Base-by-base conservation (phyloP, 2,113 vertebrate genomes). In the Mustela nigripes region DNA sequence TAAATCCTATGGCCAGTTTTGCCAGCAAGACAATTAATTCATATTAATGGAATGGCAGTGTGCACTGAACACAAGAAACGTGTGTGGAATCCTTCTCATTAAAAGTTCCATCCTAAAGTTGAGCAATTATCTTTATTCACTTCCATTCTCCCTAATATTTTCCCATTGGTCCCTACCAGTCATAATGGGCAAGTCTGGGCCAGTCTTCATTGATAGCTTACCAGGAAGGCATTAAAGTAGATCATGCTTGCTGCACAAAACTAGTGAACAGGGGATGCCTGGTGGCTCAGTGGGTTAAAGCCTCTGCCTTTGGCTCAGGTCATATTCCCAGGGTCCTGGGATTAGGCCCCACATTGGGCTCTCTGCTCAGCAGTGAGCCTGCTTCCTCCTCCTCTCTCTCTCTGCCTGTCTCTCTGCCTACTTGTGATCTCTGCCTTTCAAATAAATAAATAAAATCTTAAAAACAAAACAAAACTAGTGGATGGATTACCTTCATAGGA, bases 61-160 rank as follows among this genome's bases (percentile, higher is more conserved):
- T 88, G 36, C 4, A 9, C 81, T 62, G 74, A 74, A 50, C 31
- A 36, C 26, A 36, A 42, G 14, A 79, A 93, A 80, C 58, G 11
- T 80, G n/a, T 89, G 24, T 69, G 76, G 56, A 83, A 87, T 21
- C 1, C 65, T 53, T 71, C 69, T 78, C 86, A 73, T 15, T 91
- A 60, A 50, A 85, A 83, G n/a, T 45, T 96, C 74, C 73, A 45
- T 71, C 65, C 56, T 69, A 80, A 94, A 78, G 91, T 60, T 83
- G 39, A 88, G n/a, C 14, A 16, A 39, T 90, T 82, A 26, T 94
- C 67, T 78, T 63, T 36, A 28, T 71, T 76, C 28, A 42, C 85
- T 93, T 69, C 63, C 24, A 69, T 21, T 24, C 21, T 60, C 12
- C 56, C 48, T 97, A 24, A 33, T 81, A 14, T 88, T 81, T 91